Conservation (phyloP, 1,140 invertebrate species). For the Dolichoris vasculosae region DNA sequence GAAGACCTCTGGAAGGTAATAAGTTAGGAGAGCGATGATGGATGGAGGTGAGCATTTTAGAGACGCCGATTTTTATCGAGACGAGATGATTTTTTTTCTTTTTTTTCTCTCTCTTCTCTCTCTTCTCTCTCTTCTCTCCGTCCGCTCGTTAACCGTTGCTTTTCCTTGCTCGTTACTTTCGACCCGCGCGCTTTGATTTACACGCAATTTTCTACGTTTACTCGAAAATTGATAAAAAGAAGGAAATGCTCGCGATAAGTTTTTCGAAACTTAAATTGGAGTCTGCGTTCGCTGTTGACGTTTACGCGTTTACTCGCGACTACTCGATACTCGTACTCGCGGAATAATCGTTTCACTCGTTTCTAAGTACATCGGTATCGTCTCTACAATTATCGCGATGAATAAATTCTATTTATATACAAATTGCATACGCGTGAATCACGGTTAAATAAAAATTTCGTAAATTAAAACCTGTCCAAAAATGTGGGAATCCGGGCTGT, state of each 20-base stretch:
- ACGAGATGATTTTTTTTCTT: slow-evolving; percentile 28
- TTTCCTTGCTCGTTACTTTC: not conserved
- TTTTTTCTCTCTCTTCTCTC: slow-evolving; percentile 41
- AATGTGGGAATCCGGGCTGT: too few species aligned
- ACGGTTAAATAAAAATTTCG: not conserved
- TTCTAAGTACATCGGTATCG: not conserved
- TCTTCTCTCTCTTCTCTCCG: not conserved
- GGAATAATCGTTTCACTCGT: not conserved
- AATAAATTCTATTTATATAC: not conserved
- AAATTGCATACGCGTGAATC: not conserved
- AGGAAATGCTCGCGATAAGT: not conserved
- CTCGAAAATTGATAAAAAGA: not conserved
- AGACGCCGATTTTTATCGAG: slow-evolving; percentile 51
- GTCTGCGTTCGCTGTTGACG: not conserved
- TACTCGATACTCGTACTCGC: not conserved
- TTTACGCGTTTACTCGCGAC: too few species aligned
- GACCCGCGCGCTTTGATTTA: not conserved
- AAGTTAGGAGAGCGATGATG: slow-evolving; percentile 15
- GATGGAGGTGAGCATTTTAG: slow-evolving; percentile 26
- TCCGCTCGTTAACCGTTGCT: not conserved
- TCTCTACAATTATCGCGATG: not conserved
- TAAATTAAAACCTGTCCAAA: not conserved
- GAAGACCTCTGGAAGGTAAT: not conserved
- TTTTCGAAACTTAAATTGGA: not conserved
- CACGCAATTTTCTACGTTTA: not conserved